Evolutionary conservation across 2,797 vertebrate genomes (phyloP).

Genomic region (Gymnopithys bicolor): DNA sequence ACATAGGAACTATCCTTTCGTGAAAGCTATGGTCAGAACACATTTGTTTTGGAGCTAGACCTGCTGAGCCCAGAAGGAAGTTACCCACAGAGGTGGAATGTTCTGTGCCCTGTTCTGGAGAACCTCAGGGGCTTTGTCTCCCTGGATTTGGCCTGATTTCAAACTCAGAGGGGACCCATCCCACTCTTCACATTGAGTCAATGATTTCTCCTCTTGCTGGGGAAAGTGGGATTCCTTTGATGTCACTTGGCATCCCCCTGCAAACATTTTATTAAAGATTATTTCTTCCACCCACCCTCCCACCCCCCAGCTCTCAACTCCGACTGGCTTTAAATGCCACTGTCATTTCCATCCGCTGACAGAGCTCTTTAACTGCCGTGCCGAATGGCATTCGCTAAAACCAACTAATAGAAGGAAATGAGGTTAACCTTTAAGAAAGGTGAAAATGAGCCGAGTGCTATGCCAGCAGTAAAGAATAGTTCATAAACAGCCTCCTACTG

Average conservation of each 20-base stretch:
- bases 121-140: not conserved
- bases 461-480: constrained; percentile 56
- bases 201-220: not conserved
- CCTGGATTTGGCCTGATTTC: not conserved
- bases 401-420: constrained; percentile 70
- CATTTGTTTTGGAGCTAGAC: not conserved
- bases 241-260: not conserved
- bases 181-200: accelerated
- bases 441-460: constrained; percentile 35
- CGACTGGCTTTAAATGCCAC: constrained; percentile 57
- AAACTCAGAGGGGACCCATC: not conserved
- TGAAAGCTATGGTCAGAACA: not conserved
- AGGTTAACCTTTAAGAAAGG: constrained; percentile 72
- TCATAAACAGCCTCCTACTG: constrained; percentile 57
- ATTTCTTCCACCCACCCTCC: constrained; percentile 25
- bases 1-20: not conserved
- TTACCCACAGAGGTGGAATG: not conserved
- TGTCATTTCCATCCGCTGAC: constrained; percentile 58
- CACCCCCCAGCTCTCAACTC: not conserved
- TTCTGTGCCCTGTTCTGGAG: not conserved
- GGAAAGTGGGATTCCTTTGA: not conserved
- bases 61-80: not conserved
- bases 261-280: constrained; percentile 43
- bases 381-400: constrained; percentile 66
- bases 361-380: constrained; percentile 38